A percentile compares a stretch with the other conserved stretches of the same genome.
Conservation (phyloP, 2,888 invertebrate genomes). For the Spodoptera littoralis region DNA sequence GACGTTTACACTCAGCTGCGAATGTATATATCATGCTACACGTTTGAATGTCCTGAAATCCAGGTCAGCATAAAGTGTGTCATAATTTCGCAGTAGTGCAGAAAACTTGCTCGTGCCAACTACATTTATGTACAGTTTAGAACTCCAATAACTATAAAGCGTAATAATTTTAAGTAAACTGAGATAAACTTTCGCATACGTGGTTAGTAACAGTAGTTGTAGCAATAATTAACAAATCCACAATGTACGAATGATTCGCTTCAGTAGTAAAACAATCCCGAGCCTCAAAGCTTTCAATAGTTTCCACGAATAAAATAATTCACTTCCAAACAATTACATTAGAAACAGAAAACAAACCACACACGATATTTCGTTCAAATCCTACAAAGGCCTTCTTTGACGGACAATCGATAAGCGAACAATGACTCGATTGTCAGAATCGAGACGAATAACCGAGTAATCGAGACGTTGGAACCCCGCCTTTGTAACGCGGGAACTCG, state of each 20-base stretch:
- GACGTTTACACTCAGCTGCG: too few species aligned
- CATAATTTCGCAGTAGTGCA: too few species aligned
- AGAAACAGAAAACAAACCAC: constrained; percentile 41
- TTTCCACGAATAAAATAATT: constrained; percentile 41
- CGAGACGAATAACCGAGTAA: constrained; percentile 71
- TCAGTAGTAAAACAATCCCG: constrained; percentile 13
- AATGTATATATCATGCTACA: too few species aligned
- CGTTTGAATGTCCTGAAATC: too few species aligned
- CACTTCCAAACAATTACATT: constrained; percentile 47
- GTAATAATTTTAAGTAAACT: too few species aligned
- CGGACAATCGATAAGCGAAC: constrained; percentile 67
- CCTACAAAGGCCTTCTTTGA: constrained; percentile 57
- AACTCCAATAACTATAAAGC: too few species aligned
- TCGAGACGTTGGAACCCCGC: constrained; percentile 61
- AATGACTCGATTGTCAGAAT: constrained; percentile 71
- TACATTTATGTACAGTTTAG: too few species aligned
- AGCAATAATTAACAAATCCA: too few species aligned
- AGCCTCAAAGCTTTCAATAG: constrained; percentile 13
- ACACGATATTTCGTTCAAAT: constrained; percentile 45
- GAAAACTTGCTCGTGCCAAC: background rate
- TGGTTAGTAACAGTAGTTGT: too few species aligned
- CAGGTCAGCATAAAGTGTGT: too few species aligned
- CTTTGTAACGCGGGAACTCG: constrained; percentile 69
- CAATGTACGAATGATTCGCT: too few species aligned
- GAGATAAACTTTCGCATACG: too few species aligned